Percentiles rank a stretch among this genome's conserved stretches.
These are phyloP conservation scores for Drosophila melanica DNA, from an alignment of 1,140 invertebrate species.

Conservation along the genomic window DNA sequence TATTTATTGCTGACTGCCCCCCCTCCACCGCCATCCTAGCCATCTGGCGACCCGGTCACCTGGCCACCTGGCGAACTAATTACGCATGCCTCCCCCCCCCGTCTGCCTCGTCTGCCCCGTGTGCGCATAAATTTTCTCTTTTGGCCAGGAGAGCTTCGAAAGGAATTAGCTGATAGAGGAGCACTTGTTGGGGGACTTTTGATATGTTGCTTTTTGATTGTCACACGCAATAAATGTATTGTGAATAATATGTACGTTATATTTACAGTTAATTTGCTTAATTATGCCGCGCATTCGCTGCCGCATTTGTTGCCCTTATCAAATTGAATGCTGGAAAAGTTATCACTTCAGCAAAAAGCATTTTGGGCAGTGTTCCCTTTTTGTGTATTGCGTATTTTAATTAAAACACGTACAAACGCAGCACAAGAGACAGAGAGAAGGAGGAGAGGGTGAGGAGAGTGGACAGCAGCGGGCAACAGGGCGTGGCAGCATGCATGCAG, in stretches of 20 bases:
- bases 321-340: constrained; percentile 60
- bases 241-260: constrained; percentile 38
- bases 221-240: constrained; percentile 64
- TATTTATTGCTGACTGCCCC: constrained; percentile 68
- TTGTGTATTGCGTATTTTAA: constrained; percentile 62
- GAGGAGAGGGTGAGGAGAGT: neutral
- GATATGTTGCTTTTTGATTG: constrained; percentile 78
- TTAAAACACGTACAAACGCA: constrained; percentile 69
- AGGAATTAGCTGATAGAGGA: constrained; percentile 43
- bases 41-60: constrained; percentile 45
- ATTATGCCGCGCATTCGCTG: constrained; percentile 44
- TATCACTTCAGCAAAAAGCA: constrained; percentile 54
- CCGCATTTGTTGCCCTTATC: constrained; percentile 28
- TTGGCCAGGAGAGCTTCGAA: constrained; percentile 8
- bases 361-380: neutral
- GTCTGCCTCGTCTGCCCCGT: constrained; percentile 26
- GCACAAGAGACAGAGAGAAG: constrained; percentile 4
- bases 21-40: neutral
- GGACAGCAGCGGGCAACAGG: neutral
- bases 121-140: constrained; percentile 63
- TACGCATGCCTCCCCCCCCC: constrained; percentile 46
- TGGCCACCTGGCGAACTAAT: constrained; percentile 66
- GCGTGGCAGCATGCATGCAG: constrained; percentile 60
- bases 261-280: constrained; percentile 73
- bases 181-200: constrained; percentile 57